These are phyloP conservation scores for Drosophila differens DNA, from an alignment of 2,888 invertebrate genomes.

Conservation along the genomic window DNA sequence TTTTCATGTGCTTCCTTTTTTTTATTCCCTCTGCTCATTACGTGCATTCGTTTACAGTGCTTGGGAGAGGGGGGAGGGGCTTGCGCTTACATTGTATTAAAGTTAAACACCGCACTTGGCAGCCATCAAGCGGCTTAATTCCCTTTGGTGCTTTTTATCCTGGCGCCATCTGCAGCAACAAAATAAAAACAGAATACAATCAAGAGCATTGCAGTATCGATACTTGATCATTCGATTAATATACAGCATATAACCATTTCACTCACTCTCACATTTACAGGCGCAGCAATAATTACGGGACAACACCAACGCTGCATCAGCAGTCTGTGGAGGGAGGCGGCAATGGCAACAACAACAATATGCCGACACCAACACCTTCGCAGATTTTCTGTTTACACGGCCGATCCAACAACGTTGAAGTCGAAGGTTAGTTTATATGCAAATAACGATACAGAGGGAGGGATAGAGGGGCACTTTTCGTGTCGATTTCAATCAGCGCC, in stretches of 20 bases:
- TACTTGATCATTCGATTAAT: slow-evolving; percentile 24
- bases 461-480: slow-evolving; percentile 49
- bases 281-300: slow-evolving; percentile 45
- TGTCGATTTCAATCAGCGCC: slow-evolving; percentile 76
- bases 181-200: slow-evolving; percentile 19
- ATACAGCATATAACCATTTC: slow-evolving; percentile 2
- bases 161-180: neutral
- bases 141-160: slow-evolving; percentile 24
- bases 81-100: slow-evolving; percentile 61
- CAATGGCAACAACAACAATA: slow-evolving; percentile 64
- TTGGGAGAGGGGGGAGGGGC: neutral
- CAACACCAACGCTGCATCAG: slow-evolving; percentile 32
- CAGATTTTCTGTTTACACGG: slow-evolving; percentile 81
- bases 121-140: slow-evolving; percentile 58
- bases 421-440: slow-evolving; percentile 56
- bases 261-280: slow-evolving; percentile 7
- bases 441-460: slow-evolving; percentile 20
- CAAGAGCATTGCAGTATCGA: slow-evolving; percentile 9
- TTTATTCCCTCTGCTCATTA: slow-evolving; percentile 62
- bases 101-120: slow-evolving; percentile 57
- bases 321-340: slow-evolving; percentile 12
- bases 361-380: slow-evolving; percentile 50
- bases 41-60: slow-evolving; percentile 9
- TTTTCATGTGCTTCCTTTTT: slow-evolving; percentile 43
- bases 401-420: slow-evolving; percentile 76